Evolutionary conservation across 1,140 invertebrate genomes (phyloP).

Genomic region (Cotesia typhae): DNA sequence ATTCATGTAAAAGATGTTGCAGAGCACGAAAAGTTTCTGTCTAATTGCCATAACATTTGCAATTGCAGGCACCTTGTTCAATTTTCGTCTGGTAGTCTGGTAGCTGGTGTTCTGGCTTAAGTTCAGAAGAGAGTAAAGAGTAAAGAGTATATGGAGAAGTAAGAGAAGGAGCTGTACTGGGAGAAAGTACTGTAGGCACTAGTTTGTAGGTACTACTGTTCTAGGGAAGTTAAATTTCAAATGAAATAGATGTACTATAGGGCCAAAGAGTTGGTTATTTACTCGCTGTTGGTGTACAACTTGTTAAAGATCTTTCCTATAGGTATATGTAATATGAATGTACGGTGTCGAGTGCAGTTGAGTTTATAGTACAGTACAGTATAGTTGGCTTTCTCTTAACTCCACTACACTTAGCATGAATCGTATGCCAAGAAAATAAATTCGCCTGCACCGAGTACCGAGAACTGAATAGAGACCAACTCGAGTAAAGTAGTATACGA

Average conservation of each 20-base stretch:
- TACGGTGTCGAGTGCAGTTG: conserved; percentile 8
- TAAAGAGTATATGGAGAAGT: background rate
- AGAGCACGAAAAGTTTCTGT: conserved; percentile 20
- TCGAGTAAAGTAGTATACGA: too few species aligned
- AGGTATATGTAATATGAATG: too few species aligned
- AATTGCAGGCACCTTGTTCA: conserved; percentile 27
- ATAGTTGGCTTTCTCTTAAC: conserved; percentile 7
- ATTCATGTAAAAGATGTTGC: conserved; percentile 14
- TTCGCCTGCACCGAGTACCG: conserved; percentile 20
- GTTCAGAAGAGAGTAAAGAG: conserved; percentile 14
- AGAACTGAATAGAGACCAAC: too few species aligned
- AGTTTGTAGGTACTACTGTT: too few species aligned
- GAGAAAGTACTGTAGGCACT: too few species aligned
- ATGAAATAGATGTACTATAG: too few species aligned
- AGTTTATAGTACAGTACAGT: background rate
- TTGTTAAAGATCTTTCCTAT: too few species aligned
- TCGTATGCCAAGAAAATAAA: conserved; percentile 37
- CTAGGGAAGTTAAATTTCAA: too few species aligned
- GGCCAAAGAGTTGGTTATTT: too few species aligned
- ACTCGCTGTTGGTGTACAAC: too few species aligned
- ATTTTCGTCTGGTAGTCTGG: background rate
- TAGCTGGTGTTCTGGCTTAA: background rate
- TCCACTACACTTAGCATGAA: background rate
- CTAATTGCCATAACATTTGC: conserved; percentile 30
- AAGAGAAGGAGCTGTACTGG: background rate